These are phyloP conservation scores for Rotaria socialis DNA, from an alignment of 2,888 invertebrate genomes.

Conservation along the genomic window DNA sequence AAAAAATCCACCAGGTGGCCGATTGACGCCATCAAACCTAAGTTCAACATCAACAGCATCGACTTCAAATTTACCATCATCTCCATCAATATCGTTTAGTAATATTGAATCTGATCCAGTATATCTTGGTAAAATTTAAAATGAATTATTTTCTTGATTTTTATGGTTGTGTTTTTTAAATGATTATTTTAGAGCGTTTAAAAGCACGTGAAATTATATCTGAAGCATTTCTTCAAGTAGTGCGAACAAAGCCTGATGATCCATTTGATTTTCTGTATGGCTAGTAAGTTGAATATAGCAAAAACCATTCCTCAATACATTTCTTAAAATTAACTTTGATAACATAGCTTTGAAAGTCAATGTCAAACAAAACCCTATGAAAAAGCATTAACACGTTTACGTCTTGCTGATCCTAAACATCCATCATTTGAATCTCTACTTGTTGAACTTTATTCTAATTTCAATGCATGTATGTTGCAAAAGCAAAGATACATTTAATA, in stretches of 20 bases:
- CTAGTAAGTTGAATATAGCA: neutral
- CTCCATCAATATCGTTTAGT: neutral
- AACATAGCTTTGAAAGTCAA: conserved; percentile 8
- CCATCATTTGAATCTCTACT: neutral
- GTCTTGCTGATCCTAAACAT: conserved; percentile 33
- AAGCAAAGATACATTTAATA: too few relatives aligned
- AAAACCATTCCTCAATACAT: neutral
- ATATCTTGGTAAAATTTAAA: neutral
- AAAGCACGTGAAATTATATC: conserved; percentile 18
- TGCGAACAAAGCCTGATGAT: neutral
- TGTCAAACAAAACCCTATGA: conserved; percentile 9
- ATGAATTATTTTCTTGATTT: neutral
- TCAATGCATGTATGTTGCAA: neutral
- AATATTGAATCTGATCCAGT: neutral
- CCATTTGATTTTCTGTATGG: conserved; percentile 20
- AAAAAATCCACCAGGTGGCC: neutral
- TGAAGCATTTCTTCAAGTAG: neutral
- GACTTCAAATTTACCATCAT: neutral
- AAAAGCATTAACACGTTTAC: neutral
- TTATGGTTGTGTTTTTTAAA: too few relatives aligned
- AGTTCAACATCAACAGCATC: neutral
- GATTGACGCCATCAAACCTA: neutral
- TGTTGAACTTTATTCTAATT: neutral
- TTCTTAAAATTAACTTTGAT: too few relatives aligned
- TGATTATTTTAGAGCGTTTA: neutral